A percentile compares a stretch with the other conserved stretches of the same genome.
Conservation (phyloP, 2,888 invertebrate genomes). For the Pollenia angustigena region DNA sequence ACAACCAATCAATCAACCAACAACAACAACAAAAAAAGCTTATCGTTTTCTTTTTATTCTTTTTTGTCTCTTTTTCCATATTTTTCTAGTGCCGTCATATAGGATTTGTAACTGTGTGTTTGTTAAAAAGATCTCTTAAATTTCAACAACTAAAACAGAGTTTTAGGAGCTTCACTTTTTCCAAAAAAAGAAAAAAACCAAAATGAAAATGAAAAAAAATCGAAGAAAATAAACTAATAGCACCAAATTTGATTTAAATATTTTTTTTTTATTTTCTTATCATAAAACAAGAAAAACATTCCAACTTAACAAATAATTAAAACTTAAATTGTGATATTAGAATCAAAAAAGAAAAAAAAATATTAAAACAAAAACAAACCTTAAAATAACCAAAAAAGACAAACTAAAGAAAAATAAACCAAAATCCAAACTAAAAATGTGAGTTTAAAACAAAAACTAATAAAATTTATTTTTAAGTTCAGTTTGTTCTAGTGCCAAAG, state of each 20-base stretch:
- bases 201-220: slow-evolving; percentile 34
- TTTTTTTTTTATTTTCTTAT: slow-evolving; percentile 53
- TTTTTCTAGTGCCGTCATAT: slow-evolving; percentile 85
- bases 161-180: slow-evolving; percentile 63
- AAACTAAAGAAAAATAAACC: slow-evolving; percentile 39
- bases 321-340: slow-evolving; percentile 72
- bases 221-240: slow-evolving; percentile 67
- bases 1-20: slow-evolving; percentile 28
- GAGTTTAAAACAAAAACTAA: slow-evolving; percentile 47
- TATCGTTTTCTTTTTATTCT: slow-evolving; percentile 72
- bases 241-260: slow-evolving; percentile 55
- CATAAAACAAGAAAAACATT: slow-evolving; percentile 55
- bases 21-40: slow-evolving; percentile 63
- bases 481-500: slow-evolving; percentile 55
- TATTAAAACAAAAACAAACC: neutral
- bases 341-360: slow-evolving; percentile 46
- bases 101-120: slow-evolving; percentile 84
- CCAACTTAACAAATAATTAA: slow-evolving; percentile 54
- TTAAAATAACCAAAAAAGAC: slow-evolving; percentile 32
- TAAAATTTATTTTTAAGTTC: slow-evolving; percentile 52
- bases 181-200: neutral
- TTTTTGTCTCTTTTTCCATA: slow-evolving; percentile 79
- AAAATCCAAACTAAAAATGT: slow-evolving; percentile 60
- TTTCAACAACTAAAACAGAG: slow-evolving; percentile 76
- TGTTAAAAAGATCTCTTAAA: slow-evolving; percentile 75